Conservation (phyloP, 2,797 vertebrate genomes). For the Propithecus deckenii region DNA sequence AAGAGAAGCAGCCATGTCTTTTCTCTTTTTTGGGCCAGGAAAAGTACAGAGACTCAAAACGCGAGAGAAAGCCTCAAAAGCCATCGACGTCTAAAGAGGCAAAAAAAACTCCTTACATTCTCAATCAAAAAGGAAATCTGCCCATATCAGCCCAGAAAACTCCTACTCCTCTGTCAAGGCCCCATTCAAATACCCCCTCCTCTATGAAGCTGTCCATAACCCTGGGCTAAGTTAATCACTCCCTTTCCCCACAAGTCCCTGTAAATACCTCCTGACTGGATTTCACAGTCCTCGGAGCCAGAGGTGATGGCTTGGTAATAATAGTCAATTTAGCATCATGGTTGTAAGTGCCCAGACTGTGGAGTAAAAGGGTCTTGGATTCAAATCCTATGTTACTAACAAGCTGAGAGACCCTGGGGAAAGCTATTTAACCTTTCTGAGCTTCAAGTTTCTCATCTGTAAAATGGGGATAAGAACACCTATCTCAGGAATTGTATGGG, state of each 20-base stretch:
- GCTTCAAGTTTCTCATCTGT: background rate
- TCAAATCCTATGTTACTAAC: background rate
- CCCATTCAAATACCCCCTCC: background rate
- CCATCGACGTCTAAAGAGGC: background rate
- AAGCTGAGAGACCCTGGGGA: background rate
- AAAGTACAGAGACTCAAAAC: background rate
- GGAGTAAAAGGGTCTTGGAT: background rate
- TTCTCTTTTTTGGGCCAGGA: background rate
- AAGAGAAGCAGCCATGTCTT: background rate
- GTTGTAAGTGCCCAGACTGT: background rate
- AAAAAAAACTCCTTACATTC: background rate
- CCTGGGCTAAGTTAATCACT: background rate
- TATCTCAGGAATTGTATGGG: background rate
- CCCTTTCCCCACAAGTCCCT: background rate
- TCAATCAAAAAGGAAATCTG: background rate
- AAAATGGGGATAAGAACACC: background rate
- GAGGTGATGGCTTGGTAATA: background rate
- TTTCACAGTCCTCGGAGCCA: background rate
- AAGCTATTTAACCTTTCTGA: conserved; percentile 6
- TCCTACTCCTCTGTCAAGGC: background rate
- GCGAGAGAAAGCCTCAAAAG: background rate
- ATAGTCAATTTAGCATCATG: background rate
- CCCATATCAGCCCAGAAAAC: background rate
- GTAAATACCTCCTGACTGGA: background rate
- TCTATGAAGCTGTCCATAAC: background rate